phyloP scores from a whole-genome alignment of 2,888 invertebrate genomes.

The Seira ritae region DNA sequence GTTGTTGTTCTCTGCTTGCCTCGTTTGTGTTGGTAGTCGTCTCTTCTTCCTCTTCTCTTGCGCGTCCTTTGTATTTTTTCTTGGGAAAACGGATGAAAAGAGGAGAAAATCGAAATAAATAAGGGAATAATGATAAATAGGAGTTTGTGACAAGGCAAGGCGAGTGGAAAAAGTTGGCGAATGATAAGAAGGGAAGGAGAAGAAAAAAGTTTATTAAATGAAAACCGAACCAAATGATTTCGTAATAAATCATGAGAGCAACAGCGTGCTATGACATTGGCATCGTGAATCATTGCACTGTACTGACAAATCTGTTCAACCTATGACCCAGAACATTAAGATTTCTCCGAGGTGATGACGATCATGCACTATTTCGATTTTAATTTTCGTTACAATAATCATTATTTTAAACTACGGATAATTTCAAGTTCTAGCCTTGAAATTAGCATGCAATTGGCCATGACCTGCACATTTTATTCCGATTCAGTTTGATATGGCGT shows the following conservation, averaged over 20 bases:
- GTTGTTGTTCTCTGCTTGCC: too few species aligned
- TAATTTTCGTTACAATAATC: too few species aligned
- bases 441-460: too few species aligned
- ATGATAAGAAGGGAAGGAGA: background rate
- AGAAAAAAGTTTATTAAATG: background rate
- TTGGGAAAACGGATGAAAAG: background rate
- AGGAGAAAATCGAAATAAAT: conserved; percentile 39
- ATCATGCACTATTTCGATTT: too few species aligned
- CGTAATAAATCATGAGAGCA: conserved; percentile 42
- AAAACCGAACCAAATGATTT: background rate
- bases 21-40: too few species aligned
- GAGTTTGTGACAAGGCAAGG: conserved; percentile 26
- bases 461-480: too few species aligned
- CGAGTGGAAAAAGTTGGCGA: background rate
- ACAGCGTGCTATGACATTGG: conserved; percentile 31
- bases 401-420: too few species aligned
- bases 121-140: conserved; percentile 1
- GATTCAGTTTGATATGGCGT: too few species aligned
- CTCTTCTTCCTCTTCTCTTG: background rate
- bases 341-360: too few species aligned
- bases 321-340: too few species aligned
- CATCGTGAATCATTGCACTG: conserved; percentile 2
- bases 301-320: too few species aligned
- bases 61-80: conserved; percentile 3
- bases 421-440: too few species aligned